A percentile compares a stretch with the other conserved stretches of the same genome.
These are phyloP conservation scores for Zophobas morio DNA, from an alignment of 1,140 invertebrate genomes.

Conservation along the genomic window DNA sequence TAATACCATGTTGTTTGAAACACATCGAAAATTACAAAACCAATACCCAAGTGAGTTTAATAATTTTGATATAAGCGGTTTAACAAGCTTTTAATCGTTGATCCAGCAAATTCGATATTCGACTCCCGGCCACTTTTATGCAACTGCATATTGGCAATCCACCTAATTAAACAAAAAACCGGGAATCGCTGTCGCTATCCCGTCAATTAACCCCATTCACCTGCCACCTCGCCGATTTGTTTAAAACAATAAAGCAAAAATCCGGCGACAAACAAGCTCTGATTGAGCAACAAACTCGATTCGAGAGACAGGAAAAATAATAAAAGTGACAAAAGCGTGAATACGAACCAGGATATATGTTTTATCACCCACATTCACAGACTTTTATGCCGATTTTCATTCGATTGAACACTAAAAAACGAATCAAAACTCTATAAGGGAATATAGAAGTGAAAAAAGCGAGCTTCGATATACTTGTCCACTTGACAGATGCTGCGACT, in stretches of 20 bases:
- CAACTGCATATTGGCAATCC: too few species aligned
- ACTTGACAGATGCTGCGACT: constrained; percentile 47
- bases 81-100: too few species aligned
- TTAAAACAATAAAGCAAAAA: constrained; percentile 24
- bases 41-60: too few species aligned
- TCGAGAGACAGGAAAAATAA: constrained; percentile 49
- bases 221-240: constrained; percentile 3
- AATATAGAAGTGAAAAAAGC: constrained; percentile 52
- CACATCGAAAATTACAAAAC: too few species aligned
- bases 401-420: constrained; percentile 62
- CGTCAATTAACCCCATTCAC: constrained; percentile 5
- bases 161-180: too few species aligned
- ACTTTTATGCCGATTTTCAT: constrained; percentile 61
- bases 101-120: too few species aligned
- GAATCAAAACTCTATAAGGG: constrained; percentile 57
- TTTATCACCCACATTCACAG: constrained; percentile 58
- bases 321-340: constrained; percentile 55
- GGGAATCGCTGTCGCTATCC: neutral
- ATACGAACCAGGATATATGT: constrained; percentile 53
- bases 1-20: too few species aligned
- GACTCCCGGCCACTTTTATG: too few species aligned
- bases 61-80: too few species aligned
- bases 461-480: constrained; percentile 51
- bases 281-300: constrained; percentile 49
- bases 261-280: constrained; percentile 29